Base-by-base conservation (phyloP, 2,888 invertebrate genomes). In the Drosophila parthenogenetica region DNA sequence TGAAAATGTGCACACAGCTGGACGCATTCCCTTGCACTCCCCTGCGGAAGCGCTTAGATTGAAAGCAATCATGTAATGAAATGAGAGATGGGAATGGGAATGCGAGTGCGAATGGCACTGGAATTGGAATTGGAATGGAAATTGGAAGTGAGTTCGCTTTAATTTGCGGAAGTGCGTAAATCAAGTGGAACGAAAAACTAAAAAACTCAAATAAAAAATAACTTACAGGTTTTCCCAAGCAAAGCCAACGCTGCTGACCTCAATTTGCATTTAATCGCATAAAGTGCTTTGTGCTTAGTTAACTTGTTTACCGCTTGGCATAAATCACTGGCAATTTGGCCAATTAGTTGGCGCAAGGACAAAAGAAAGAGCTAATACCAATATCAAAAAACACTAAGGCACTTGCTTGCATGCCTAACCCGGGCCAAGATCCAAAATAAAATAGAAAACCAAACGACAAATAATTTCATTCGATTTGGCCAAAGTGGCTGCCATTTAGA, bases 11-110 rank as follows among this genome's bases (percentile, higher is more conserved):
- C 51, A 37, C 50, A 37, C 68, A 67, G 72, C 71, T 71, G 71
- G 62, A 13, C 45, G 45, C 49, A 32, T 42, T 35, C 48, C 48
- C 32, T 35, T 22, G 11, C 49, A 32, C 61, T 62, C 49, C 60
- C 48, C 54, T 76, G 62, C 85, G 85, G 81, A 84, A 82, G 69
- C 79, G 45, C 69, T 55, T 71, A 77, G 68, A 74, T 77, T 79
- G 81, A 73, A 81, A 71, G 72, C 71, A 83, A 83, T 82, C 82
- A 85, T 70, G 71, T 78, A 80, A 85, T 85, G 79, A 63, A 66
- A 45, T 39, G 43, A 45, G 16, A 43, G 43, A 39, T 46, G 19
- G 25, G 32, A 37, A n/a, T 43, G 22, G n/a, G 49, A n/a, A 32
- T 45, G 50, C 37, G n/a, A 25, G 8, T 50, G 11, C 5, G 16